Percentiles rank a stretch among this genome's conserved stretches.
Conservation (phyloP, 1,140 invertebrate species). For the Riptortus pedestris region DNA sequence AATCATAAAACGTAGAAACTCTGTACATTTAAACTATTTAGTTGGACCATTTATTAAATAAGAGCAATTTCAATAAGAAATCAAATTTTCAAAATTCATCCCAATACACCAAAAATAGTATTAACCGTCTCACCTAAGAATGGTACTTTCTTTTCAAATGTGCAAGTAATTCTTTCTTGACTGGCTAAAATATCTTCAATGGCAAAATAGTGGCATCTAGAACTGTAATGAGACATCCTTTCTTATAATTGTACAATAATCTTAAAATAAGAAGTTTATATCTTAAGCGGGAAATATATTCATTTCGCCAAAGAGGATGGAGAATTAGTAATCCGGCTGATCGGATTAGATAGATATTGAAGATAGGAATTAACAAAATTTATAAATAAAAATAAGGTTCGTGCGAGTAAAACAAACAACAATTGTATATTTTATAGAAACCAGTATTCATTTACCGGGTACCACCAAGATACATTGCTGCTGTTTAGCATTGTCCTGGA, state of each 20-base stretch:
- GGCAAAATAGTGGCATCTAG: slow-evolving; percentile 16
- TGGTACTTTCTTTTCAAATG: slow-evolving; percentile 6
- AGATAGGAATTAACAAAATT: no score
- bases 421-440: no score
- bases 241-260: background rate
- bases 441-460: no score
- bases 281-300: no score
- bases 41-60: background rate
- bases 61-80: background rate
- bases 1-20: background rate
- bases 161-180: slow-evolving; percentile 22
- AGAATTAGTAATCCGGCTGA: no score
- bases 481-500: no score
- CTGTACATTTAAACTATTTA: background rate
- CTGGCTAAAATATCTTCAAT: slow-evolving; percentile 16
- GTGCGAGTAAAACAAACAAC: no score
- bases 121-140: slow-evolving; percentile 11
- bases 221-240: slow-evolving; percentile 11
- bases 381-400: no score
- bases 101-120: background rate
- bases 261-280: background rate
- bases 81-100: background rate
- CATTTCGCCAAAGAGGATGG: no score
- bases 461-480: no score
- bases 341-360: no score